A percentile compares a stretch with the other conserved stretches of the same genome.
These are phyloP conservation scores for Archaeoteleia sp. DNA, from an alignment of 2,888 invertebrate species.

Conservation along the genomic window DNA sequence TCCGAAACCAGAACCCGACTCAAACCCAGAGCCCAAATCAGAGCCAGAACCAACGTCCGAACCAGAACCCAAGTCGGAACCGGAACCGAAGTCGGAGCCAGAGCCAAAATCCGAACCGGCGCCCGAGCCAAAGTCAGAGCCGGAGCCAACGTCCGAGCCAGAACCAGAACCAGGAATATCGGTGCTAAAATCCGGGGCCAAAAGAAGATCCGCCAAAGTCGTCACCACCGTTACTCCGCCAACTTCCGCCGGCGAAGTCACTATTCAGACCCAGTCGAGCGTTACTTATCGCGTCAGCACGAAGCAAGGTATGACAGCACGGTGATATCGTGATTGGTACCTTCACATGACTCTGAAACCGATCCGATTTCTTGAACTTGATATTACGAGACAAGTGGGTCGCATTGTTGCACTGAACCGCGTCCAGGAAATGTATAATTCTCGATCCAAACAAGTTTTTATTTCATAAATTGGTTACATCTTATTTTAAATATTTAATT, in stretches of 20 bases:
- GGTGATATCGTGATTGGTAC: constrained; percentile 12
- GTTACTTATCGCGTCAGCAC: constrained; percentile 86
- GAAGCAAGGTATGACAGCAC: constrained; percentile 75
- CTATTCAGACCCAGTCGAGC: constrained; percentile 82
- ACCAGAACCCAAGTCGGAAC: constrained; percentile 69
- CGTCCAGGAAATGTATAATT: too few relatives aligned
- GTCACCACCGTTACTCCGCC: constrained; percentile 62
- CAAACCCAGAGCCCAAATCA: constrained; percentile 73
- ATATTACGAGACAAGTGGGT: too few relatives aligned
- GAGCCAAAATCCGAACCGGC: constrained; percentile 65
- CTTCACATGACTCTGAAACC: constrained; percentile 1
- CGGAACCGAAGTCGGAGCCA: constrained; percentile 74
- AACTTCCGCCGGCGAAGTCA: too few relatives aligned
- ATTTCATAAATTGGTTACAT: too few relatives aligned
- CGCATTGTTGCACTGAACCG: too few relatives aligned
- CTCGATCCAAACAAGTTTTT: too few relatives aligned
- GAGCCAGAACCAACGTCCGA: constrained; percentile 63
- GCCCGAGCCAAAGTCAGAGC: constrained; percentile 72
- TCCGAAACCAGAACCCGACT: constrained; percentile 71
- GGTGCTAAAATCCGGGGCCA: constrained; percentile 67
- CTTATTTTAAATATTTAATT: too few relatives aligned
- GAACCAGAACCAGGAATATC: constrained; percentile 66
- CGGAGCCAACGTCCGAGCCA: constrained; percentile 75
- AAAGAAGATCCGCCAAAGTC: constrained; percentile 69
- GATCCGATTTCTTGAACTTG: constrained; percentile 1